Evolutionary conservation across 2,797 vertebrate species (phyloP), one percentile per base, ranked within the genome.

Genomic region (Alosa sapidissima): DNA sequence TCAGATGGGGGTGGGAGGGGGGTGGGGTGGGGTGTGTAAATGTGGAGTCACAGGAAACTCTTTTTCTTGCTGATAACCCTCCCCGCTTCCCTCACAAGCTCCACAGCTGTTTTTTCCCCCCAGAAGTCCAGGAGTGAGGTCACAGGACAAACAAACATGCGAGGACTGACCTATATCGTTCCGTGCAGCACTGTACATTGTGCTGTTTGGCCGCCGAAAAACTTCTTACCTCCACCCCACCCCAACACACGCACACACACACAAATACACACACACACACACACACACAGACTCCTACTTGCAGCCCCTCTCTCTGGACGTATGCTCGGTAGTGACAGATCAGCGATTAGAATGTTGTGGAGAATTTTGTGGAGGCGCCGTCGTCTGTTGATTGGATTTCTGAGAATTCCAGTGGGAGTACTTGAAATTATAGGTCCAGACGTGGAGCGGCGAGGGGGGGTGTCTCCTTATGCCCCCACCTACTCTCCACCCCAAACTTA

Each of bases 21-120:
- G 83, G 84, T 91, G 19, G 60, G 6, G 60, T 8, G 60, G 8
- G 60, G 60, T n/a, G n/a, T 5, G n/a, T 41, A 75, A 41, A 75
- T 75, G 33, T 14, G 33, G 68, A 75, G 68, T 75, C 33, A 75
- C 68, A 75, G 68, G 68, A 75, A 75, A 33, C 13, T 36, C 68
- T 75, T 75, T 75, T 5, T 41, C 5, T 75, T 2, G 88, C 87
- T 89, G 89, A 88, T 91, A 90, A 88, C 85, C 78, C 85, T 87
- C 82, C 87, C 84, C 0, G 0, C 86, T 89, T 52, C 83, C 83
- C 88, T 84, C 85, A 41, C 87, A 72, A 85, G 88, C 90, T 89
- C 82, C 82, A 88, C 89, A 86, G 85, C 83, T 90, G 88, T 91
- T 89, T 87, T 86, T 65, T 89, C 60, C 62, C 60, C 62, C 62